phyloP scores from a whole-genome alignment of 2,888 invertebrate genomes.

The Caenorhabditis wallacei region DNA sequence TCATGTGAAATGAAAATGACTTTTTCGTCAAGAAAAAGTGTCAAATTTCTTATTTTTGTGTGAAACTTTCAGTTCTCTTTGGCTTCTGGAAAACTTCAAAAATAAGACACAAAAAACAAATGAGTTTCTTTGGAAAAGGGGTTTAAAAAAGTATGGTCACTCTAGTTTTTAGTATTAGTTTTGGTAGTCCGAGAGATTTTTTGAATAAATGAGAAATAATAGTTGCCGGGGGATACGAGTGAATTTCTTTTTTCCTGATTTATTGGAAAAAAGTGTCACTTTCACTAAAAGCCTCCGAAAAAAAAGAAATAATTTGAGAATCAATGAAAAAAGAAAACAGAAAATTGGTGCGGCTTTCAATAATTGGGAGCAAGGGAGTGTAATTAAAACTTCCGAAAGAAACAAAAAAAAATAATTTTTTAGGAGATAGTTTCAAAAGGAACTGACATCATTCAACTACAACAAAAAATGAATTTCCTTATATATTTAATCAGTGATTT shows the following conservation, averaged over 20 bases:
- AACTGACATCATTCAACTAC: slow-evolving; percentile 17
- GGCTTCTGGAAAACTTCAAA: not conserved
- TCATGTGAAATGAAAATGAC: not conserved
- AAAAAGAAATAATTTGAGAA: slow-evolving; percentile 14
- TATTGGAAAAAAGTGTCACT: slow-evolving; percentile 33
- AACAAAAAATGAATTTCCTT: not conserved
- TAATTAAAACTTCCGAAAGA: slow-evolving; percentile 8
- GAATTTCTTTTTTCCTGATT: slow-evolving; percentile 18
- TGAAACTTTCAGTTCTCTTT: not conserved
- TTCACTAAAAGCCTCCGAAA: slow-evolving; percentile 6
- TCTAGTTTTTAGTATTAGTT: not conserved
- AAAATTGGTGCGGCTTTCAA: not conserved
- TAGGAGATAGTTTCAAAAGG: not conserved
- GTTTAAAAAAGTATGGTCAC: not conserved
- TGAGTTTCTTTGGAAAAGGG: slow-evolving; percentile 19
- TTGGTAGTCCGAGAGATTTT: not conserved
- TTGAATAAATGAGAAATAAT: slow-evolving; percentile 15
- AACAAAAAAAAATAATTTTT: not conserved
- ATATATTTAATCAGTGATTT: slow-evolving; percentile 27
- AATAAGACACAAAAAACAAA: slow-evolving; percentile 16
- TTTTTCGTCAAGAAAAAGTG: not conserved
- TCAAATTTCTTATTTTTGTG: not conserved
- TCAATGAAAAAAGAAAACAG: slow-evolving; percentile 15
- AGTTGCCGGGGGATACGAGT: slow-evolving; percentile 41
- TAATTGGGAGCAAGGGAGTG: slow-evolving; percentile 17